Evolutionary conservation across 2,888 invertebrate species (phyloP).

Genomic region (Andricus quercusramuli): DNA sequence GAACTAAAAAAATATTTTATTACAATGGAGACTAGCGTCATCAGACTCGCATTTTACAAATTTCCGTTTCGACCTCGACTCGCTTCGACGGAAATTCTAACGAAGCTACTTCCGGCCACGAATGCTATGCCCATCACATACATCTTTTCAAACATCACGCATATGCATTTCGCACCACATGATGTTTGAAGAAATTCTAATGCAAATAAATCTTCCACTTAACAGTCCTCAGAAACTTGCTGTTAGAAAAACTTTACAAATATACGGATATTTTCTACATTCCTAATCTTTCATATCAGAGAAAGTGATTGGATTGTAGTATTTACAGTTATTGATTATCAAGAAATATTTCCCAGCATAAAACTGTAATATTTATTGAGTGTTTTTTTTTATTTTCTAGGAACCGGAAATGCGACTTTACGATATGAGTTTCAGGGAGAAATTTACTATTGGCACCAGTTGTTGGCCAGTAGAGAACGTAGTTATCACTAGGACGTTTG

Average conservation of each 20-base stretch:
- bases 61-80: constrained; percentile 42
- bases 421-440: too few species aligned
- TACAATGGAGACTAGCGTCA: constrained; percentile 38
- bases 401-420: too few species aligned
- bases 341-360: background rate
- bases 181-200: background rate
- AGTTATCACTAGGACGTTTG: too few species aligned
- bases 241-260: background rate
- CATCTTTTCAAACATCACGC: background rate
- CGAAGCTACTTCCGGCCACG: constrained; percentile 39
- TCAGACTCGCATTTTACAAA: constrained; percentile 36
- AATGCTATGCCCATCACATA: constrained; percentile 25
- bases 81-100: constrained; percentile 42
- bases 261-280: background rate
- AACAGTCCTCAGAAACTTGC: background rate
- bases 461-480: too few species aligned
- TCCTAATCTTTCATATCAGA: background rate
- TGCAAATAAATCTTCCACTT: background rate
- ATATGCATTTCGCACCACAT: background rate
- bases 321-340: background rate
- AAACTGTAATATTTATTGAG: too few species aligned
- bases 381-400: too few species aligned
- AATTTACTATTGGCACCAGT: too few species aligned
- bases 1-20: constrained; percentile 41
- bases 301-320: background rate